Percentiles rank a stretch among this genome's conserved stretches.
Conservation (phyloP, 2,113 vertebrate genomes). For the Podarcis muralis region DNA sequence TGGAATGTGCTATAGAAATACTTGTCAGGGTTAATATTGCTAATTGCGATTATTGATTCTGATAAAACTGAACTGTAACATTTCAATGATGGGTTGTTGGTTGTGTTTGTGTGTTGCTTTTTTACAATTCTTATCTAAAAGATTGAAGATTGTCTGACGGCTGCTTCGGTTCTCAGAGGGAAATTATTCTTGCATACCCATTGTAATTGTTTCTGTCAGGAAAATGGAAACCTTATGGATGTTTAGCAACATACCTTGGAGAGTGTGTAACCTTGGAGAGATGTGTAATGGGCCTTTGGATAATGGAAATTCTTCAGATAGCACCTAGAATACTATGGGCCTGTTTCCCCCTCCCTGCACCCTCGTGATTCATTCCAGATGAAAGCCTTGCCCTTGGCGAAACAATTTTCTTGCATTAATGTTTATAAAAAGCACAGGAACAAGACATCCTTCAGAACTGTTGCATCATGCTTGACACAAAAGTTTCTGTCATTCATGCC, state of each 20-base stretch:
- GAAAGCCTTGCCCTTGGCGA: conserved; percentile 69
- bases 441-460: conserved; percentile 42
- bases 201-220: conserved; percentile 80
- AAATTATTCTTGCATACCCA: conserved; percentile 75
- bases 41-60: background rate
- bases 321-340: conserved; percentile 52
- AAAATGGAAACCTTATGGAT: conserved; percentile 75
- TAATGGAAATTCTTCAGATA: conserved; percentile 73
- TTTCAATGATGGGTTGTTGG: conserved; percentile 44
- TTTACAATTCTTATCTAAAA: conserved; percentile 56
- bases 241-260: conserved; percentile 71
- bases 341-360: background rate
- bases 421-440: conserved; percentile 60
- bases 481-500: conserved; percentile 24
- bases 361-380: conserved; percentile 61
- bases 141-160: conserved; percentile 63
- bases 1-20: background rate
- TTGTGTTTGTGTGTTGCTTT: conserved; percentile 16
- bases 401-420: conserved; percentile 55
- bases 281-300: conserved; percentile 66
- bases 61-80: conserved; percentile 44
- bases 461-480: conserved; percentile 27
- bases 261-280: conserved; percentile 76
- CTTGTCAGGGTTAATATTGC: background rate
- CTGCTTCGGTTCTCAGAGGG: conserved; percentile 51